Base-by-base conservation (phyloP, 2,113 vertebrate species). In the Coptodon bakossiorum region DNA sequence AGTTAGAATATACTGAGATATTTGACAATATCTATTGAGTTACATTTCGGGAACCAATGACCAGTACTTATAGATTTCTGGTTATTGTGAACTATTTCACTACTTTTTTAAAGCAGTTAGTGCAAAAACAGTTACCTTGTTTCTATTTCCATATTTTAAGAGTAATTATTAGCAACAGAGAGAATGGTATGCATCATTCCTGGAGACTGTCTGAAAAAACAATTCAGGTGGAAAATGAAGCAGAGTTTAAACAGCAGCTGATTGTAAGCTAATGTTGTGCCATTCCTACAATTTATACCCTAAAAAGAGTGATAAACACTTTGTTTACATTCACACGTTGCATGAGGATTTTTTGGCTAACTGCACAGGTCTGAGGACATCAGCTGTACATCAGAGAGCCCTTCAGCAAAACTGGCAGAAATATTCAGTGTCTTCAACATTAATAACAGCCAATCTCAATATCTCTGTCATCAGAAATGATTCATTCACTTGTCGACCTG, bases 31-130 rank as follows among this genome's bases (percentile, higher is more conserved):
- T 13, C 29, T 61, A 61, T 61, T 66, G 17, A 66, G 61, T 66
- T 36, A 66, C 9, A 66, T 66, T 36, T 66, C 1, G 0, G 17
- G 61, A n/a, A 63, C 6, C 1, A 36, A 16, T 7, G 6, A 12
- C 14, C 14, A 17, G 14, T 1, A 61, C 17, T 66, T 66, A 66
- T 38, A 66, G 61, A 36, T n/a, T 66, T 66, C 9, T 66, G 6
- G 19, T 66, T 36, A 38, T 38, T 66, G 1, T 66, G 6, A 66
- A n/a, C 1, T 36, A 11, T 66, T n/a, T 38, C 4, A 66, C 9
- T 63, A 43, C 36, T 16, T 71, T 61, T 43, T 71, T 40, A 43
- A 43, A 71, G 7, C 36, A 71, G 12, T 16, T 24, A 22, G 7
- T 43, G n/a, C 8, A 73, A 1, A 71, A 71, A 45, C 38, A 27